phyloP scores from a whole-genome alignment of 2,113 vertebrate genomes.

The Anarhynchus alexandrinus region DNA sequence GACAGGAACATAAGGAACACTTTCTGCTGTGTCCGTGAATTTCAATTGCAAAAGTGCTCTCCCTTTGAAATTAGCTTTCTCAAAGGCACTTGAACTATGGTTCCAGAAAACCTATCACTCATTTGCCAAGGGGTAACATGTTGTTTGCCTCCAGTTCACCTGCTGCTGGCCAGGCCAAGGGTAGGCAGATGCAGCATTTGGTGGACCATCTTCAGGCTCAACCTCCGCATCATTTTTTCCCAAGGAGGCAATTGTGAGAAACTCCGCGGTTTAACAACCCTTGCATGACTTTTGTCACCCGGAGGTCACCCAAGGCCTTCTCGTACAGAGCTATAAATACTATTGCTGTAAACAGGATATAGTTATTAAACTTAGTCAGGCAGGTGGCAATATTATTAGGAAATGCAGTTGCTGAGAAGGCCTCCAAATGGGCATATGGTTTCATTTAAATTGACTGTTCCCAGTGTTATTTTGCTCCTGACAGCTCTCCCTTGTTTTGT shows the following conservation, averaged over 20 bases:
- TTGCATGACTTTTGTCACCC: background rate
- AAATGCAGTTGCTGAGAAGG: background rate
- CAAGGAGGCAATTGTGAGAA: conserved; percentile 18
- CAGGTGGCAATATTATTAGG: conserved; percentile 24
- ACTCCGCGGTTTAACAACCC: background rate
- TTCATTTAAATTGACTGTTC: background rate
- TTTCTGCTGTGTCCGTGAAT: background rate
- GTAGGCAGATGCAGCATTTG: background rate
- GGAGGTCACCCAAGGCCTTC: background rate
- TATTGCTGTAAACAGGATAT: conserved; percentile 30
- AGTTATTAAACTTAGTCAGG: background rate
- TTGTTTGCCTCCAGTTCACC: background rate
- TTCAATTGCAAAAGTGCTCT: background rate
- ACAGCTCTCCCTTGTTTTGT: background rate
- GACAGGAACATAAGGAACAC: background rate
- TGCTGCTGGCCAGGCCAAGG: background rate
- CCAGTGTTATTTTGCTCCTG: background rate
- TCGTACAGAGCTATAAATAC: conserved; percentile 1
- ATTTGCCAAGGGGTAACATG: background rate
- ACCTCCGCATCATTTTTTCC: background rate
- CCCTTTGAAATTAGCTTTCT: background rate
- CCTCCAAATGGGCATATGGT: background rate
- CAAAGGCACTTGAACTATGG: accelerated
- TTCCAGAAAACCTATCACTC: background rate
- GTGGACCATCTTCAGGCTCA: background rate